Evolutionary conservation across 1,140 invertebrate genomes (phyloP), one percentile per base, ranked within the genome.

Genomic region (Lethrus apterus): DNA sequence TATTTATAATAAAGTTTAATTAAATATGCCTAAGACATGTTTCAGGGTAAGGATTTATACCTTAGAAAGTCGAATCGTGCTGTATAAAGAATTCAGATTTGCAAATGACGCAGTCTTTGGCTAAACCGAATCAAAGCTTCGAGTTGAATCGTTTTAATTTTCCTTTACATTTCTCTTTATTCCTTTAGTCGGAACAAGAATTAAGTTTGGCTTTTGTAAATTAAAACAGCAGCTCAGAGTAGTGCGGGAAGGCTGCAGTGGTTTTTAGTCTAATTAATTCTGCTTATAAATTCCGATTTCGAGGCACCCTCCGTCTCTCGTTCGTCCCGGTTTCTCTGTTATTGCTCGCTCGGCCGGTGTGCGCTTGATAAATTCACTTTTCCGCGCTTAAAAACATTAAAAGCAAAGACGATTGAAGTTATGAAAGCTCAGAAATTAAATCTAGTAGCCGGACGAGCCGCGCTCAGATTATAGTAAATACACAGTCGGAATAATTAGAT

Each of bases 181-280:
- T 67, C 65, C 65, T 65, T 64, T 61, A 65, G 58, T 61, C 59
- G 58, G 62, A 66, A 66, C 65, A 66, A 66, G 66, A 69, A 69
- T 69, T 69, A 69, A 69, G 65, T 69, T 69, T 69, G 66, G 66
- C 66, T 69, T 69, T 69, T 69, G 66, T 69, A 69, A 69, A 69
- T 69, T 69, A 69, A 69, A 69, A 69, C 65, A 65, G 65, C 60
- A 61, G 51, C 55, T 52, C 57, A 57, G 46, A 57, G 60, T 57
- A 56, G 57, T 54, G 54, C 49, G 50, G 46, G 56, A 54, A 55
- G 52, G 62, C 62, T 60, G 65, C 64, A 63, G 64, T 63, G 64
- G 64, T 67, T 69, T 69, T 67, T 67, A 67, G 55, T 67, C 66
- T 69, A 69, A 69, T 69, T 69, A 69, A 69, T 69, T 69, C 66